A percentile compares a stretch with the other conserved stretches of the same genome.
phyloP scores from a whole-genome alignment of 2,888 invertebrate genomes.

The Stenotaenia linearis region DNA sequence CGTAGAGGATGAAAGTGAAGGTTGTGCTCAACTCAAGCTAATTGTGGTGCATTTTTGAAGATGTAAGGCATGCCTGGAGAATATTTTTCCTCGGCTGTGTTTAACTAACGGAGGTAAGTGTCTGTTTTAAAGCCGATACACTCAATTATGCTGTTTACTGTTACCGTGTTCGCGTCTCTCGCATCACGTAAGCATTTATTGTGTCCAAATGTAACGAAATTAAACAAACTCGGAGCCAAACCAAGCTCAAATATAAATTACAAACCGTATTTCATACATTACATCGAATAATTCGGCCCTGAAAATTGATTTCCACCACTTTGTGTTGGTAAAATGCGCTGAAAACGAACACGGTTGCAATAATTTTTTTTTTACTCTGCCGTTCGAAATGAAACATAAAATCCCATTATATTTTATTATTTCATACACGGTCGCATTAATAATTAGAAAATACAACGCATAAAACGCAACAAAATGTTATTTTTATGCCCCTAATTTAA shows the following conservation, averaged over 20 bases:
- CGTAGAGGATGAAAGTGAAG: slow-evolving; percentile 5
- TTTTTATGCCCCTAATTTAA: neutral
- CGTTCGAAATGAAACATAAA: no score
- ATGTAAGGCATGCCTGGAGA: neutral
- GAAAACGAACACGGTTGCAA: no score
- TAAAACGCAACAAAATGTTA: neutral
- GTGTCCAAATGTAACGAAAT: neutral
- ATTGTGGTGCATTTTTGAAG: neutral
- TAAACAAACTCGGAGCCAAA: neutral
- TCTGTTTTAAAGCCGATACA: neutral
- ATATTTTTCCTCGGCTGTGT: neutral
- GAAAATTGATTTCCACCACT: no score
- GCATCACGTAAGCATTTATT: neutral
- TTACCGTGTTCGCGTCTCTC: neutral
- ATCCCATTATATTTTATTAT: no score
- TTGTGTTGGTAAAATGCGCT: no score
- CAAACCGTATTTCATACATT: neutral
- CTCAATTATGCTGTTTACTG: neutral
- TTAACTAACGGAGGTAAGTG: neutral
- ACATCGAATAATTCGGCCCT: no score
- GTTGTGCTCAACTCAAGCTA: neutral
- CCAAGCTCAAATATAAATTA: neutral
- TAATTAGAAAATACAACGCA: no score
- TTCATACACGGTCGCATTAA: no score
- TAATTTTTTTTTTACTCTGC: no score